Conservation (phyloP, 2,797 vertebrate genomes). For the Microhierax caerulescens region DNA sequence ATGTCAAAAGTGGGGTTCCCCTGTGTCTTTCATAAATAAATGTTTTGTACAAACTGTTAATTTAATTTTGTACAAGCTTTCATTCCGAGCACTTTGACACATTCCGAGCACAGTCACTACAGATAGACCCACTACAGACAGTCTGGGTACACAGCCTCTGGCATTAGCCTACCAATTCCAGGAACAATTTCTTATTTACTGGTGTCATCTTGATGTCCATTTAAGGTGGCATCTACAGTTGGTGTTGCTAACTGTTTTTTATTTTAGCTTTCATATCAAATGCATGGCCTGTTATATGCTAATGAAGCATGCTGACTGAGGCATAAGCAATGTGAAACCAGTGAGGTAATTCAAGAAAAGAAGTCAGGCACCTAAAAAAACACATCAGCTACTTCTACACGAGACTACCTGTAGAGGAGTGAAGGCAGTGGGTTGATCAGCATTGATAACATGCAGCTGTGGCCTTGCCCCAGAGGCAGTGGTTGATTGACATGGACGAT, state of each 20-base stretch:
- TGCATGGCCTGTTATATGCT: background rate
- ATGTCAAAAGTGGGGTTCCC: background rate
- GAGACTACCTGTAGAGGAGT: background rate
- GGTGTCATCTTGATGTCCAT: background rate
- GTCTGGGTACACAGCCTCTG: background rate
- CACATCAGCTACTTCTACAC: background rate
- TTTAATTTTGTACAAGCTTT: background rate
- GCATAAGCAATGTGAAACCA: background rate
- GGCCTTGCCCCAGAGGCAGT: too few relatives aligned
- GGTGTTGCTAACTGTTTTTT: background rate
- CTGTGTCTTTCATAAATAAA: background rate
- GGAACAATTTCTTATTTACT: background rate
- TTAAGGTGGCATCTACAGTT: background rate
- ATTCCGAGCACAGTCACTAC: background rate
- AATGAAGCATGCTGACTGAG: background rate
- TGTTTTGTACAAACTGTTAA: background rate
- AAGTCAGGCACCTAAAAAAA: background rate
- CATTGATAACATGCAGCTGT: too few relatives aligned
- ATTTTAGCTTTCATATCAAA: background rate
- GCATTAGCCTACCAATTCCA: background rate
- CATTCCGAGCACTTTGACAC: background rate
- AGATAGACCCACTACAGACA: background rate
- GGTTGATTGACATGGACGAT: too few relatives aligned
- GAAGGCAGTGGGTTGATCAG: too few relatives aligned
- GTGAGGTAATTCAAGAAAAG: background rate